These are phyloP conservation scores for Solenodon paradoxus DNA, from an alignment of 2,113 vertebrate species.

Conservation along the genomic window DNA sequence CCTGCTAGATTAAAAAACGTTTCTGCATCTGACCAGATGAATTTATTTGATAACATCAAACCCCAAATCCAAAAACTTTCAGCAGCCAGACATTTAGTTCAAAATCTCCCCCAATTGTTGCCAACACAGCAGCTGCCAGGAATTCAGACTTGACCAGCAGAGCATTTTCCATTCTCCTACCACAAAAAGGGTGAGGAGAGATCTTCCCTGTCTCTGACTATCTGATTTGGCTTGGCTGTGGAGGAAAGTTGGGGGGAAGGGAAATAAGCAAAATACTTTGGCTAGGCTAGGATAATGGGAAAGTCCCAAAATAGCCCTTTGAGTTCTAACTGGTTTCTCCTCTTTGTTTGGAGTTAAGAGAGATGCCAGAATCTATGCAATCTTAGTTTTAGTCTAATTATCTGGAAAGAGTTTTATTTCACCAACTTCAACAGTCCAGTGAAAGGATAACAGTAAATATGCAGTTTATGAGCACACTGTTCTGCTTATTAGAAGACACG, in stretches of 20 bases:
- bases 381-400: conserved; percentile 46
- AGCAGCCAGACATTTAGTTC: conserved; percentile 52
- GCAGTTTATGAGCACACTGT: background rate
- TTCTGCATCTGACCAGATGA: conserved; percentile 65
- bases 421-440: conserved; percentile 32
- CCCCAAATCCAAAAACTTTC: conserved; percentile 64
- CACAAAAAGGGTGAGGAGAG: background rate
- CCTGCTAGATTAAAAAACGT: conserved; percentile 70
- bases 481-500: background rate
- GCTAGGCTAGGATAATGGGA: conserved; percentile 24
- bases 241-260: background rate
- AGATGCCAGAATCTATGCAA: conserved; percentile 28
- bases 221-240: conserved; percentile 65
- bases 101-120: conserved; percentile 58
- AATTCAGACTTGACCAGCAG: conserved; percentile 6
- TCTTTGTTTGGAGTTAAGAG: background rate
- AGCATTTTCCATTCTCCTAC: conserved; percentile 57
- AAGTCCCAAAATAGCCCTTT: conserved; percentile 37
- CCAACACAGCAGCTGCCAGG: conserved; percentile 73
- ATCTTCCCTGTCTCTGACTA: background rate
- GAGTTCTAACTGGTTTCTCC: conserved; percentile 9
- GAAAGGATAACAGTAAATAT: conserved; percentile 10
- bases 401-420: conserved; percentile 42
- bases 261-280: conserved; percentile 38
- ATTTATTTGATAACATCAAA: conserved; percentile 73